Base-by-base conservation (phyloP, 2,888 invertebrate species). In the Ellobium chinense region DNA sequence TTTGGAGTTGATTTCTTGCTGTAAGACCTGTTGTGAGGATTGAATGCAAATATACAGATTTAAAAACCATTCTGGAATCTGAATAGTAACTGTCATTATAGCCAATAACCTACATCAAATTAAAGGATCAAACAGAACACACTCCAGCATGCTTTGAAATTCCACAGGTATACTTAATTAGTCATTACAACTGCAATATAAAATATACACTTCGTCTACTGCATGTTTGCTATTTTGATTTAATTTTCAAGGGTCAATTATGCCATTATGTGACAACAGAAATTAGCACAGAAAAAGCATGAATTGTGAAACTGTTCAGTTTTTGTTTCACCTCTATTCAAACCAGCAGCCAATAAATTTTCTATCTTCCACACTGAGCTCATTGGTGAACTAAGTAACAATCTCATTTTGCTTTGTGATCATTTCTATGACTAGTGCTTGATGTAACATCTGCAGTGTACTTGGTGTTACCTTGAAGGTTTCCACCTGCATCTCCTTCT, bases 401-500 rank as follows among this genome's bases (percentile, higher is more conserved):
- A n/a, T n/a, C n/a, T n/a, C n/a, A n/a, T n/a, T n/a, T n/a, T n/a
- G n/a, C n/a, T n/a, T n/a, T n/a, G n/a, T n/a, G n/a, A n/a, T n/a
- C n/a, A n/a, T n/a, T n/a, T n/a, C n/a, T n/a, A n/a, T n/a, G n/a
- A n/a, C n/a, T n/a, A n/a, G n/a, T n/a, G n/a, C n/a, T n/a, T n/a
- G n/a, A n/a, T n/a, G n/a, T n/a, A n/a, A n/a, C n/a, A n/a, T n/a
- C n/a, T n/a, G n/a, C n/a, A n/a, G n/a, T n/a, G n/a, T n/a, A n/a
- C n/a, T n/a, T 46, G 46, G 46, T 18, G 9, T 12, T 46, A 91
- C 92, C 88, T 95, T 95, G 0, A 98, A 94, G 91, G 96, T 97
- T 75, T 96, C 95, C 75, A 97, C 94, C 93, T 98, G 96, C 7
- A 94, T 94, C 85, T 95, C 94, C 93, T 98, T 98, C 0, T 97